These are phyloP conservation scores for Butorides virescens DNA, from an alignment of 2,113 vertebrate species.

Conservation along the genomic window DNA sequence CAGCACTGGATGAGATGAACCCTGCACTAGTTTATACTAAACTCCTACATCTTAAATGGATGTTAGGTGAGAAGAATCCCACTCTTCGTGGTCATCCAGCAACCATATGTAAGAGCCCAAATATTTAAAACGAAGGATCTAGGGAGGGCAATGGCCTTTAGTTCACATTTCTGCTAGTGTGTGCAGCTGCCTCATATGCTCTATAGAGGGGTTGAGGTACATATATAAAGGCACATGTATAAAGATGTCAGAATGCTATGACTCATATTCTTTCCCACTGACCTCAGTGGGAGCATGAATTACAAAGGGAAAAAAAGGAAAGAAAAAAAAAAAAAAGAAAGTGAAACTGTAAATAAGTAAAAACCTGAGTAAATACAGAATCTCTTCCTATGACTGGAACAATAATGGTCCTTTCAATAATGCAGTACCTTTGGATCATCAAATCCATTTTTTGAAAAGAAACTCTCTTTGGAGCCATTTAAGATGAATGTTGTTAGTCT, in stretches of 20 bases:
- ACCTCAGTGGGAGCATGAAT: not conserved
- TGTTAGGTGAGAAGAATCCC: not conserved
- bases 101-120: not conserved
- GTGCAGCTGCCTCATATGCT: not conserved
- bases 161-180: not conserved
- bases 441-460: not conserved
- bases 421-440: not conserved
- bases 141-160: not conserved
- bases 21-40: not conserved
- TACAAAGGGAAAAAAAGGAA: no score
- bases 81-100: not conserved
- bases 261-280: not conserved
- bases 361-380: not conserved
- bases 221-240: no score
- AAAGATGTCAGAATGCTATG: not conserved
- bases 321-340: not conserved
- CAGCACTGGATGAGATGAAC: not conserved
- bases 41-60: not conserved
- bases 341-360: not conserved
- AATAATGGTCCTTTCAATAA: conserved; percentile 23
- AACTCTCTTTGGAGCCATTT: not conserved
- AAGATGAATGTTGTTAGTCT: not conserved
- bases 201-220: not conserved
- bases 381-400: not conserved
- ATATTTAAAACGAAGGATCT: not conserved